A percentile compares a stretch with the other conserved stretches of the same genome.
Evolutionary conservation across 2,113 vertebrate species (phyloP).

Genomic region (Tragelaphus buxtoni): DNA sequence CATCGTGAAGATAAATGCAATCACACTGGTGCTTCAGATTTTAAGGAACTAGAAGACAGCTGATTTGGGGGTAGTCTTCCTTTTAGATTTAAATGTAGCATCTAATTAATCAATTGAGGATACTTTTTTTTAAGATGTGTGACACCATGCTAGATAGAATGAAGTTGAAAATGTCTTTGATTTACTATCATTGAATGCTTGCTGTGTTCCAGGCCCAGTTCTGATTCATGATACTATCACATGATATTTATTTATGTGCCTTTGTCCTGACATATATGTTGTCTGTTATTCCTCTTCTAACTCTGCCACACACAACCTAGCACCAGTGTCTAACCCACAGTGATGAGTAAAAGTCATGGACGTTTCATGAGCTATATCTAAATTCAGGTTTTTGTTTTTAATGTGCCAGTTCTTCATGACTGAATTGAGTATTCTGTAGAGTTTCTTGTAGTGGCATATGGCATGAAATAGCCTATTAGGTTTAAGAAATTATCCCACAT

Average conservation of each 20-base stretch:
- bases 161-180: neutral
- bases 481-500: neutral
- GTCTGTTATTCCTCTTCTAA: neutral
- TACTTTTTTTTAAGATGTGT: neutral
- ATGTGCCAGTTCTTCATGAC: neutral
- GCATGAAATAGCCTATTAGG: neutral
- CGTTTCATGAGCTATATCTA: neutral
- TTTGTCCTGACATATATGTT: neutral
- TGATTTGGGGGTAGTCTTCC: neutral
- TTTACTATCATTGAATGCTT: neutral
- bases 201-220: neutral
- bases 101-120: neutral
- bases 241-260: neutral
- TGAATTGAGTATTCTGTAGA: neutral
- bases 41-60: neutral
- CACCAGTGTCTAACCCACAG: neutral
- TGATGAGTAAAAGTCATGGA: conserved; percentile 26
- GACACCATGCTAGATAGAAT: neutral
- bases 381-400: neutral
- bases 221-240: neutral
- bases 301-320: neutral
- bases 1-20: fast-evolving
- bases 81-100: neutral
- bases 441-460: neutral
- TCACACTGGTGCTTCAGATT: neutral